Conservation (phyloP, 2,888 invertebrate species). For the Synanthedon tipuliformis region DNA sequence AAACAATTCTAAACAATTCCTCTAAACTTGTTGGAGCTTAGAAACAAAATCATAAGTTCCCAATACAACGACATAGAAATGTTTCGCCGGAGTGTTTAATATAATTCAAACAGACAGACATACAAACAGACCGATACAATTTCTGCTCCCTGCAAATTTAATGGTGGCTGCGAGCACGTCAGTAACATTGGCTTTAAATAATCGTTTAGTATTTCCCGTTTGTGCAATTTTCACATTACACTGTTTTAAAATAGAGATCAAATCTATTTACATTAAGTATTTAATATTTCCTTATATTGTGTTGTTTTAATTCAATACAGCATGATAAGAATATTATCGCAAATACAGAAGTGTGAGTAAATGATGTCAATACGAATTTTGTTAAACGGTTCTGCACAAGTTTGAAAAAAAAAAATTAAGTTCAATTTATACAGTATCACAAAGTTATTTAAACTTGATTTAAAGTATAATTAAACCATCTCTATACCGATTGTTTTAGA, state of each 20-base stretch:
- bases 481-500: no score
- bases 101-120: slow-evolving; percentile 8
- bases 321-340: no score
- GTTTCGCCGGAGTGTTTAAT: slow-evolving; percentile 1
- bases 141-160: slow-evolving; percentile 7
- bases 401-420: no score
- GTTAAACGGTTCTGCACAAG: no score
- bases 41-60: background rate
- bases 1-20: background rate
- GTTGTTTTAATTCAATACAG: no score
- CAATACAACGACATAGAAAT: background rate
- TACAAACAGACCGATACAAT: slow-evolving; percentile 9
- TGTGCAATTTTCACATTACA: background rate
- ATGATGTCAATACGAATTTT: no score
- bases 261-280: no score
- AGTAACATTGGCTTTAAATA: slow-evolving; percentile 10
- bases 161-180: slow-evolving; percentile 6
- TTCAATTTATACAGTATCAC: no score
- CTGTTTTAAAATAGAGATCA: background rate
- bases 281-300: no score
- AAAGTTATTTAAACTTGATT: no score
- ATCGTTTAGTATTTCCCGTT: slow-evolving; percentile 2
- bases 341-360: no score
- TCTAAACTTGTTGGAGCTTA: background rate
- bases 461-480: no score